phyloP scores from a whole-genome alignment of 2,888 invertebrate species.

The Deroplatys truncata region DNA sequence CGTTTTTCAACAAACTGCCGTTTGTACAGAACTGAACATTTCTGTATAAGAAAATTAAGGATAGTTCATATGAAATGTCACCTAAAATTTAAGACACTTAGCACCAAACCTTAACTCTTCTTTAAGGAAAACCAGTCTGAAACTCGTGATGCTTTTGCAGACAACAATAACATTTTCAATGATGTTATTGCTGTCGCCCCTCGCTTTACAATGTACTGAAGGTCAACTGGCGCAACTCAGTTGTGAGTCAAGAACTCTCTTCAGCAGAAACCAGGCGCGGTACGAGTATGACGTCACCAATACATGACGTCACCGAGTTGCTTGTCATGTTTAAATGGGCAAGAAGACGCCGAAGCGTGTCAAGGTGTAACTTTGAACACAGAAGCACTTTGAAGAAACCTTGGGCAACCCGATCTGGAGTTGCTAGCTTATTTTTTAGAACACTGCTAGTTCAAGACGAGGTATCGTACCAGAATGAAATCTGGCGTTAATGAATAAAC shows the following conservation, averaged over 20 bases:
- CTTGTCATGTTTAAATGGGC: neutral
- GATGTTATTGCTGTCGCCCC: neutral
- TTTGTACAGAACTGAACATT: no score
- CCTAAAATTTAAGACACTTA: no score
- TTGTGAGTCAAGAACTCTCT: neutral
- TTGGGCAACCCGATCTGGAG: neutral
- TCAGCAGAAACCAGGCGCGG: neutral
- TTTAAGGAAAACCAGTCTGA: no score
- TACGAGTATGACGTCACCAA: neutral
- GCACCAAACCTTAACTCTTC: no score
- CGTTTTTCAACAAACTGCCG: no score
- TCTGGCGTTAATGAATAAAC: no score
- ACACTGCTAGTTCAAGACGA: no score
- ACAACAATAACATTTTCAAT: neutral
- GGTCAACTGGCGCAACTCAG: neutral
- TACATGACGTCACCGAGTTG: neutral
- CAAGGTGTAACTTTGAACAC: neutral
- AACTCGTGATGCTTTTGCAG: no score
- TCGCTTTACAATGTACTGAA: neutral
- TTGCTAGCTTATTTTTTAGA: neutral
- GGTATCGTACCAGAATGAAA: no score
- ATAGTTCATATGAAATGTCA: no score
- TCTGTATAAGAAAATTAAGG: no score
- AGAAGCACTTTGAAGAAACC: neutral
- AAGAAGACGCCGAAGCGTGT: neutral